These are phyloP conservation scores for Drosophila tristis DNA, from an alignment of 1,140 invertebrate genomes.

Conservation along the genomic window DNA sequence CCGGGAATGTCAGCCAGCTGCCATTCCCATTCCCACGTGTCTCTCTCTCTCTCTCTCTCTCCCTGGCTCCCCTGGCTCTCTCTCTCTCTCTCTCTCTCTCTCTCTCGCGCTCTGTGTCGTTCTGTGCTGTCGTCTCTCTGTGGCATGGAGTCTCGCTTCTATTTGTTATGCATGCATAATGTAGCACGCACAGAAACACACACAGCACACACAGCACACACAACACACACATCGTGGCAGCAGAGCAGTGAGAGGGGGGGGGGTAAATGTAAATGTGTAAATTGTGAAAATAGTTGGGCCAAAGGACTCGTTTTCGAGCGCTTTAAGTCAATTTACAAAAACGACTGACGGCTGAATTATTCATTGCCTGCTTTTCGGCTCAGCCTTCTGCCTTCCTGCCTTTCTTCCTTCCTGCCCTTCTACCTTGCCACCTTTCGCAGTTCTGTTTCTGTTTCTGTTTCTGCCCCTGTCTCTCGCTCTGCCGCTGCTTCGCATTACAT, in stretches of 20 bases:
- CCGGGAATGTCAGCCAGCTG: slow-evolving; percentile 40
- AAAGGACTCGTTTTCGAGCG: slow-evolving; percentile 58
- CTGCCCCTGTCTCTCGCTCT: too few species aligned
- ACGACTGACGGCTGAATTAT: slow-evolving; percentile 64
- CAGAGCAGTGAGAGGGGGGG: too few species aligned
- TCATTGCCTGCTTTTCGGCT: slow-evolving; percentile 55
- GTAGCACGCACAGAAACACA: neutral
- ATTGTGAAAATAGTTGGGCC: slow-evolving; percentile 68
- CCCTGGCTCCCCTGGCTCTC: too few species aligned
- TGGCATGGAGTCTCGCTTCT: slow-evolving; percentile 30
- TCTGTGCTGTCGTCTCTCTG: neutral
- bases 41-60: neutral
- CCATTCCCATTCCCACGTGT: neutral
- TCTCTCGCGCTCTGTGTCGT: neutral
- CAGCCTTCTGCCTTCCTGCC: neutral
- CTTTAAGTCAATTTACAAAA: slow-evolving; percentile 76
- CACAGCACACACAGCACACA: too few species aligned
- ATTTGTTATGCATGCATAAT: slow-evolving; percentile 32
- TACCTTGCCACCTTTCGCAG: too few species aligned
- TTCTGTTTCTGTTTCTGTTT: too few species aligned
- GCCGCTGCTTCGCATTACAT: slow-evolving; percentile 31
- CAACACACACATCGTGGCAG: too few species aligned
- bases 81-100: neutral
- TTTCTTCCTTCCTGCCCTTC: too few species aligned
- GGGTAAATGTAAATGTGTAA: slow-evolving; percentile 22